Conservation (phyloP, 2,888 invertebrate species). For the Elmis aenea region DNA sequence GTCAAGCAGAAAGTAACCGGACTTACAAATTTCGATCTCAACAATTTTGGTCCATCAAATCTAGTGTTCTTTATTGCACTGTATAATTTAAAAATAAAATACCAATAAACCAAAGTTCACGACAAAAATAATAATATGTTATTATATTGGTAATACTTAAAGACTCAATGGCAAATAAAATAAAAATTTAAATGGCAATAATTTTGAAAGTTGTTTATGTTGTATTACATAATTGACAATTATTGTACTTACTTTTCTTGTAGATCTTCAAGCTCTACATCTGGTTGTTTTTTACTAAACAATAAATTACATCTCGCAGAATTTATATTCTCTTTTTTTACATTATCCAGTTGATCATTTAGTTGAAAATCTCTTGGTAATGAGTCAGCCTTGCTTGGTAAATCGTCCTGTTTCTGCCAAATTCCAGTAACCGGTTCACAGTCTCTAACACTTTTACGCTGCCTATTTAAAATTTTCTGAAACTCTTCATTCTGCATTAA, state of each 20-base stretch:
- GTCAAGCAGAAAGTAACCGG: too few relatives aligned
- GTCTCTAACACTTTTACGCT: constrained; percentile 51
- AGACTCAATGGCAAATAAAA: too few relatives aligned
- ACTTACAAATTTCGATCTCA: too few relatives aligned
- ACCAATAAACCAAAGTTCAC: too few relatives aligned
- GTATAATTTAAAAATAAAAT: too few relatives aligned
- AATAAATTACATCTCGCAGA: constrained; percentile 6
- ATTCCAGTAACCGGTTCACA: constrained; percentile 40
- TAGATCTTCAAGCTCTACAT: constrained; percentile 31
- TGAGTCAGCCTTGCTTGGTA: constrained; percentile 72
- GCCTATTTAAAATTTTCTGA: constrained; percentile 71
- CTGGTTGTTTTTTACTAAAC: constrained; percentile 9
- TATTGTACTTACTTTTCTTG: constrained; percentile 38
- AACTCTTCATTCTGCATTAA: constrained; percentile 80
- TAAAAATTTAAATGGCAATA: too few relatives aligned
- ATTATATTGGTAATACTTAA: too few relatives aligned
- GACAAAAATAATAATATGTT: too few relatives aligned
- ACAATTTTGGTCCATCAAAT: too few relatives aligned
- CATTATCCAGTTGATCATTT: constrained; percentile 47
- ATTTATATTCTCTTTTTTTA: constrained; percentile 46
- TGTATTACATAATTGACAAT: too few relatives aligned
- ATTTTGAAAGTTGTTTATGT: too few relatives aligned
- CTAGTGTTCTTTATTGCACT: too few relatives aligned
- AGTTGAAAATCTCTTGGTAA: constrained; percentile 73
- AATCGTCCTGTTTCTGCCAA: constrained; percentile 66